A percentile compares a stretch with the other conserved stretches of the same genome.
Conservation (phyloP, 2,797 vertebrate genomes). For the Tenualosa thibaudeaui region DNA sequence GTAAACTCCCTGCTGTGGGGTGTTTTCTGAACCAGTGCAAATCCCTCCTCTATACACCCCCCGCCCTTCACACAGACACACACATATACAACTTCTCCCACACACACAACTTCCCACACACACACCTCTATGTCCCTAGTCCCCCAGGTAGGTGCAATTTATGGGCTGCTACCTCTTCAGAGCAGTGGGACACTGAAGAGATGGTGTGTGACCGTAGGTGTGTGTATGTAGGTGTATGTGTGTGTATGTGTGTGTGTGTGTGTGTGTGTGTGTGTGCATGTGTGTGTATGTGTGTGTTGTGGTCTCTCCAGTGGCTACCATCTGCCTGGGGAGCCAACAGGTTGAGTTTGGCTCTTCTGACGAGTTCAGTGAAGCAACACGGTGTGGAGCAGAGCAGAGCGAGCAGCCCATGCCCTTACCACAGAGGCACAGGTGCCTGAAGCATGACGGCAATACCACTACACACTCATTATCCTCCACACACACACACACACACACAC, state of each 20-base stretch:
- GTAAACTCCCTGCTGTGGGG: background rate
- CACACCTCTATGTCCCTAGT: background rate
- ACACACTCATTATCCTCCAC: background rate
- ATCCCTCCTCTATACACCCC: background rate
- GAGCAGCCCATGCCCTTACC: background rate
- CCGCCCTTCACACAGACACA: background rate
- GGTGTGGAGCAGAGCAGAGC: background rate
- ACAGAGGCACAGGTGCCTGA: conserved; percentile 13
- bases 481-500: background rate
- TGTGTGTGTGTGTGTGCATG: background rate
- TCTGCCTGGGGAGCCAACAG: conserved; percentile 9
- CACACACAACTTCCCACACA: background rate
- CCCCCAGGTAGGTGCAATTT: conserved; percentile 16
- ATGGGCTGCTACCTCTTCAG: background rate
- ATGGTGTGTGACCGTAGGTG: background rate
- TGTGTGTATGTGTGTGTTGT: conserved; percentile 3
- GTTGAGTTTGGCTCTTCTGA: conserved; percentile 7
- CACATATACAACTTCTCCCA: background rate
- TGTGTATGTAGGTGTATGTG: conserved; percentile 7
- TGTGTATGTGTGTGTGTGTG: background rate
- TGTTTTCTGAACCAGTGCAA: background rate
- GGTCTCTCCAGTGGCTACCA: background rate
- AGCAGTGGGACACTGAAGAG: background rate
- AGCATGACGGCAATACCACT: background rate
- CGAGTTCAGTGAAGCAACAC: background rate